phyloP scores from a whole-genome alignment of 2,113 vertebrate genomes.

The Hipposideros armiger region DNA sequence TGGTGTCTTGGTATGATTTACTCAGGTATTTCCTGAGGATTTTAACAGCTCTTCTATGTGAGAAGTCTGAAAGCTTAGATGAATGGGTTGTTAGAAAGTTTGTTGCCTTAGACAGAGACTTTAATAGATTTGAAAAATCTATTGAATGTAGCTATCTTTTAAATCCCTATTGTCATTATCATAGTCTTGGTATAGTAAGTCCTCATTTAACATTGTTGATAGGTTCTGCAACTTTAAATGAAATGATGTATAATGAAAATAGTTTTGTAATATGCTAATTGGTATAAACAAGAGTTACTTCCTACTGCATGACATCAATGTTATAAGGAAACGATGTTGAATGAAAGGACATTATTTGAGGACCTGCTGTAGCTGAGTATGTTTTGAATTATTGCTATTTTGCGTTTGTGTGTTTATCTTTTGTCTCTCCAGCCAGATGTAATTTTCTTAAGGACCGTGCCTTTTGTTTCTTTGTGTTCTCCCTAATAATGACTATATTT shows the following conservation, averaged over 20 bases:
- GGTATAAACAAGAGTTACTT: neutral
- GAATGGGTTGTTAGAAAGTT: slow-evolving; percentile 21
- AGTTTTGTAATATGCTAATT: neutral
- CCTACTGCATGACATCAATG: neutral
- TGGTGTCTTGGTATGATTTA: slow-evolving; percentile 13
- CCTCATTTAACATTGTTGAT: neutral
- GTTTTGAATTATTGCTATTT: neutral
- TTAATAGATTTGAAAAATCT: neutral
- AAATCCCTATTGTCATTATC: neutral
- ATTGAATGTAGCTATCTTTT: neutral
- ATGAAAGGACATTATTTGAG: neutral
- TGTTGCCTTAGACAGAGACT: slow-evolving; percentile 18
- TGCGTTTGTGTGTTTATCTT: neutral
- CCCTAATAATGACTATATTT: neutral
- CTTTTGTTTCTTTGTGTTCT: slow-evolving; percentile 26
- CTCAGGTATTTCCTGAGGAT: neutral
- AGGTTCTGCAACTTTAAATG: neutral
- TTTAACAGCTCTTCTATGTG: neutral
- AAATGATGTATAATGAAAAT: neutral
- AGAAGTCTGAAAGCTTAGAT: neutral
- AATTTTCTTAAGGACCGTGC: neutral
- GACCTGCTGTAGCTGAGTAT: neutral
- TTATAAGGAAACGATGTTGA: neutral
- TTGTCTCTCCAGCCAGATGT: neutral
- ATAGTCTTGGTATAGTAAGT: neutral